These are phyloP conservation scores for Paradisaea rubra DNA, from an alignment of 2,113 vertebrate genomes.

Conservation along the genomic window DNA sequence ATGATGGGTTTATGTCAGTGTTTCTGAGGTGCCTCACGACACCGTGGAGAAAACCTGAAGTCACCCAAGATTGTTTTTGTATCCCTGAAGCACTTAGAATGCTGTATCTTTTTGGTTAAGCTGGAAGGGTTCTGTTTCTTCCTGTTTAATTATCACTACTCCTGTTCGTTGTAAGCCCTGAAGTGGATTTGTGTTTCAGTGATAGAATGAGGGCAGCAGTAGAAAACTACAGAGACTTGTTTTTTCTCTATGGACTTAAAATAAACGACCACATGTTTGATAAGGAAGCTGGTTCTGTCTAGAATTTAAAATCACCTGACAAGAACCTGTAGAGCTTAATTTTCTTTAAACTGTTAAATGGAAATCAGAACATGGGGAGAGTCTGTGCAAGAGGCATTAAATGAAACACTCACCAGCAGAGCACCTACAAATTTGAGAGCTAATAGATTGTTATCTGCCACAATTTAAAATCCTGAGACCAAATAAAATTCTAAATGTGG, in stretches of 20 bases:
- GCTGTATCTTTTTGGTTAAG: not conserved
- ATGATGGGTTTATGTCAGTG: not conserved
- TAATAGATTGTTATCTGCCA: constrained; percentile 38
- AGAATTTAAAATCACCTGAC: not conserved
- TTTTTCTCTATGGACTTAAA: not conserved
- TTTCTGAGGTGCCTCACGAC: not conserved
- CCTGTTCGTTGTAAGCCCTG: not conserved
- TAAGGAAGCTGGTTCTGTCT: not conserved
- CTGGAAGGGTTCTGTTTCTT: not conserved
- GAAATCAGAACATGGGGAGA: not conserved
- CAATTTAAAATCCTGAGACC: constrained; percentile 1
- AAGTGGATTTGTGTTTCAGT: not conserved
- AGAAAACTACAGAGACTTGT: not conserved
- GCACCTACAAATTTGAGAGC: not conserved
- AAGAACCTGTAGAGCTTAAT: constrained; percentile 13
- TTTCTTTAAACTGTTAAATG: constrained; percentile 14
- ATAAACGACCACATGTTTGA: not conserved
- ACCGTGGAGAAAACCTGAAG: not conserved
- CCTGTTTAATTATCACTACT: not conserved
- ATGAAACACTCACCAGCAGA: constrained; percentile 14
- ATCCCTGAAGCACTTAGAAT: accelerated
- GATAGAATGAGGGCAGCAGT: not conserved
- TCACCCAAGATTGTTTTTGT: not conserved
- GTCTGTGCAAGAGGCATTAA: not conserved
- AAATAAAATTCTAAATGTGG: constrained; percentile 18